Percentiles rank a stretch among this genome's conserved stretches.
These are phyloP conservation scores for Phallusia fumigata DNA, from an alignment of 23 tunicate genomes.

Conservation along the genomic window DNA sequence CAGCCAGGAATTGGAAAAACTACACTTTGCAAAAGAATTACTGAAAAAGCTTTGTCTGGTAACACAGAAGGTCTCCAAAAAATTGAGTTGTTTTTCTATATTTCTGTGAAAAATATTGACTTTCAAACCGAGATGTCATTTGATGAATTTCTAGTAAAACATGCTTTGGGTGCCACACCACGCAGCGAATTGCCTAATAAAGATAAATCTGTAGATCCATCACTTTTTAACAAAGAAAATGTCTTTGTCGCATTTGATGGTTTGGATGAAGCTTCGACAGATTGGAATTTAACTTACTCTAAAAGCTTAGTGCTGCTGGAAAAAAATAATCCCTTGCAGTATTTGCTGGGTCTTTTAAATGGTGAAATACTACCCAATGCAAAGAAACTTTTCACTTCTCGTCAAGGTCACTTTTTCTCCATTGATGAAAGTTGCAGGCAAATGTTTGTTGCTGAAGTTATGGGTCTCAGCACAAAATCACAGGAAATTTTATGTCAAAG, in stretches of 20 bases:
- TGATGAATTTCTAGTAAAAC: neutral
- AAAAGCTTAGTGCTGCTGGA: too few relatives aligned
- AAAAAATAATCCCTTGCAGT: neutral
- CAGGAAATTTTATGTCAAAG: neutral
- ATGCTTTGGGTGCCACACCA: neutral
- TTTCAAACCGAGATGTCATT: neutral
- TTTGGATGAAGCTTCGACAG: neutral
- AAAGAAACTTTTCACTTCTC: neutral
- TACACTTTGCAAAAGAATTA: neutral
- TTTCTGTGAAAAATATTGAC: neutral
- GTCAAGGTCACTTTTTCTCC: neutral
- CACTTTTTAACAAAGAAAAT: neutral
- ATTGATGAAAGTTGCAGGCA: neutral
- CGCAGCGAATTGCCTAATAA: neutral
- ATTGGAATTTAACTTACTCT: neutral
- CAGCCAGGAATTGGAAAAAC: slow-evolving; percentile 9
- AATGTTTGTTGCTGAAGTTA: neutral
- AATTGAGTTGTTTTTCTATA: neutral
- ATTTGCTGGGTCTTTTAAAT: neutral
- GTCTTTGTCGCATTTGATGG: neutral
- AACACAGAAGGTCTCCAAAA: neutral
- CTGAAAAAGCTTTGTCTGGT: slow-evolving; percentile 2
- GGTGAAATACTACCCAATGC: neutral
- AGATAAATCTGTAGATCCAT: neutral
- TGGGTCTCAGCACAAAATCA: neutral